Evolutionary conservation across 1,140 invertebrate genomes (phyloP).

Genomic region (Batillaria attramentaria): DNA sequence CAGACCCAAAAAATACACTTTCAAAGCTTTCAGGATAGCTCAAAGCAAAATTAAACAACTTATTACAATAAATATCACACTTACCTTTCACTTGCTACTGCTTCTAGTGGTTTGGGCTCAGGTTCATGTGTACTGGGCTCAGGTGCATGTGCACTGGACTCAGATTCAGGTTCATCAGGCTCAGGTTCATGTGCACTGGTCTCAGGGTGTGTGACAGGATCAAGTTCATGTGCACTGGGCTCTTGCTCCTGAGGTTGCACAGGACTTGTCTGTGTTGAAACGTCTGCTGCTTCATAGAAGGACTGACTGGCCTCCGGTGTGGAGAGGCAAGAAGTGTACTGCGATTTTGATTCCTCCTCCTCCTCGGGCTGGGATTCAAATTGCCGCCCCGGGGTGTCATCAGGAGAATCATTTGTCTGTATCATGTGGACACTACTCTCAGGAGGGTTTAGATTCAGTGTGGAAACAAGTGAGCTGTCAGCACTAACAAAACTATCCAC

Average conservation of each 20-base stretch:
- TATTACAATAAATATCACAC: no score
- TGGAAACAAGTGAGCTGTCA: no score
- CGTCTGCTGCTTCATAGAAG: constrained; percentile 30
- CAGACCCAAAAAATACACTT: background rate
- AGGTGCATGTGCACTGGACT: background rate
- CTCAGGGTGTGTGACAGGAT: background rate
- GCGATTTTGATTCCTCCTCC: background rate
- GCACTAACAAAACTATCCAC: no score
- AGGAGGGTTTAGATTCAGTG: no score
- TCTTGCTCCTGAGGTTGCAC: background rate
- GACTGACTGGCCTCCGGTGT: background rate
- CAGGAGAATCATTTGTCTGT: no score
- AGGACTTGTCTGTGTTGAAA: constrained; percentile 29
- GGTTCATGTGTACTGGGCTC: background rate
- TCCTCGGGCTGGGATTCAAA: background rate
- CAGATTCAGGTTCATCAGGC: background rate
- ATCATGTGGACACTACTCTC: no score
- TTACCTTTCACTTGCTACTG: background rate
- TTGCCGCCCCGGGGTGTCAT: no score
- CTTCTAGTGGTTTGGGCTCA: background rate
- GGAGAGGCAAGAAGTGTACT: constrained; percentile 7
- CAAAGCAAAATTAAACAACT: no score
- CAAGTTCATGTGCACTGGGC: background rate
- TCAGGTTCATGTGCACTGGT: background rate
- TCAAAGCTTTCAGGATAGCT: background rate